Percentiles rank a stretch among this genome's conserved stretches.
Conservation (phyloP, 2,113 vertebrate species). For the Archilochus colubris region DNA sequence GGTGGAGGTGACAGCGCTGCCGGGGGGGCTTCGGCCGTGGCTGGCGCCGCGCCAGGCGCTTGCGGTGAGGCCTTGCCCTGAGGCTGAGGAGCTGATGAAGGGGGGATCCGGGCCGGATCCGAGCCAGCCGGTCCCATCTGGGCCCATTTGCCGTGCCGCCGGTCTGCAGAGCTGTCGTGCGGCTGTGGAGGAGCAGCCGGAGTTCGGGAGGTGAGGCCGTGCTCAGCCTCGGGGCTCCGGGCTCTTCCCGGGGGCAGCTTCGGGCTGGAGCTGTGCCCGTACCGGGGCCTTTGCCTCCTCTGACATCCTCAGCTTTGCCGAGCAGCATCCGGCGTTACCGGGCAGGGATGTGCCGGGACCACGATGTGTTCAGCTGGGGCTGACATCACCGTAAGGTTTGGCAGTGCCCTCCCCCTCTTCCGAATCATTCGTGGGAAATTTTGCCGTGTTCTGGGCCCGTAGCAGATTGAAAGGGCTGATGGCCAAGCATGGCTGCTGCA, state of each 20-base stretch:
- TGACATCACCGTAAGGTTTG: neutral
- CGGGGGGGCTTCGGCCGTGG: neutral
- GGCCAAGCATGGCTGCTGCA: neutral
- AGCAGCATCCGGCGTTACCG: neutral
- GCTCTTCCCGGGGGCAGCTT: neutral
- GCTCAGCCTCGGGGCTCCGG: neutral
- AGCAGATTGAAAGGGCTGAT: neutral
- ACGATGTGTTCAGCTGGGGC: neutral
- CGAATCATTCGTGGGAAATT: neutral
- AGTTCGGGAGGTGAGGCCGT: fast-evolving
- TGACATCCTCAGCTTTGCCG: neutral
- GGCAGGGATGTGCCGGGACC: neutral
- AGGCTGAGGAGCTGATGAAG: neutral
- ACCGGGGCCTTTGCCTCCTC: fast-evolving
- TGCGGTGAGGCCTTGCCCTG: neutral
- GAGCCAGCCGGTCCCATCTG: neutral
- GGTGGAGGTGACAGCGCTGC: neutral
- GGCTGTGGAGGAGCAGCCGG: neutral
- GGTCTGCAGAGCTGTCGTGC: neutral
- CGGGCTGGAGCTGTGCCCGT: neutral
- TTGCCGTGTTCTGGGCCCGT: neutral
- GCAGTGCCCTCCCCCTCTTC: fast-evolving
- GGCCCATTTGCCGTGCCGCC: fast-evolving
- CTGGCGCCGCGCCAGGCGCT: neutral
- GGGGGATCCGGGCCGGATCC: neutral